Conservation (phyloP, 1,140 invertebrate genomes). For the Hestina assimilis region DNA sequence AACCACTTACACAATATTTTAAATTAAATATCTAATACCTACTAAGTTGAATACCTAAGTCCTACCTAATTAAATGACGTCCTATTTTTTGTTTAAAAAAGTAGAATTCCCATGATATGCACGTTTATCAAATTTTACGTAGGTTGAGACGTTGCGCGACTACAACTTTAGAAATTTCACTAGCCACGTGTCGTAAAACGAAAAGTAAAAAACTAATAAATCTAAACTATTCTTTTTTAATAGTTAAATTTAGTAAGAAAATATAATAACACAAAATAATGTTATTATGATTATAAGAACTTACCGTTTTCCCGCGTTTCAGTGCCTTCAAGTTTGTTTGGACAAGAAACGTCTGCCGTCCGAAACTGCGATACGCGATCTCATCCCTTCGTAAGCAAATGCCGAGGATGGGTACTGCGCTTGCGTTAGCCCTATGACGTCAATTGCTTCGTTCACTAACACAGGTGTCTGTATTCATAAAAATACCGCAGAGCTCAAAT, state of each 20-base stretch:
- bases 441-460: slow-evolving; percentile 69
- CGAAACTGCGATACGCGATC: slow-evolving; percentile 41
- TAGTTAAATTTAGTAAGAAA: neutral
- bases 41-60: too few relatives aligned
- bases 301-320: slow-evolving; percentile 60
- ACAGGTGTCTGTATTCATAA: slow-evolving; percentile 57
- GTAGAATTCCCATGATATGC: too few relatives aligned
- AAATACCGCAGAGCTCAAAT: slow-evolving; percentile 42
- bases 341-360: slow-evolving; percentile 35
- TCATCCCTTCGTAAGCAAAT: slow-evolving; percentile 26
- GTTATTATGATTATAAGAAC: slow-evolving; percentile 30
- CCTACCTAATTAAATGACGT: too few relatives aligned
- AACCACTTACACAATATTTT: too few relatives aligned
- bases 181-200: too few relatives aligned
- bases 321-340: slow-evolving; percentile 26
- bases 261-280: too few relatives aligned
- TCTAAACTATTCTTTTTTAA: neutral
- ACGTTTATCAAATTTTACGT: too few relatives aligned
- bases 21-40: too few relatives aligned
- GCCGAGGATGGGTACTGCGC: slow-evolving; percentile 28
- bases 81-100: too few relatives aligned
- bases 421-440: slow-evolving; percentile 60
- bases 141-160: too few relatives aligned
- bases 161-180: too few relatives aligned
- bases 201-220: too few relatives aligned